Evolutionary conservation across 2,797 vertebrate species (phyloP).

Genomic region (Phataginus tricuspis): DNA sequence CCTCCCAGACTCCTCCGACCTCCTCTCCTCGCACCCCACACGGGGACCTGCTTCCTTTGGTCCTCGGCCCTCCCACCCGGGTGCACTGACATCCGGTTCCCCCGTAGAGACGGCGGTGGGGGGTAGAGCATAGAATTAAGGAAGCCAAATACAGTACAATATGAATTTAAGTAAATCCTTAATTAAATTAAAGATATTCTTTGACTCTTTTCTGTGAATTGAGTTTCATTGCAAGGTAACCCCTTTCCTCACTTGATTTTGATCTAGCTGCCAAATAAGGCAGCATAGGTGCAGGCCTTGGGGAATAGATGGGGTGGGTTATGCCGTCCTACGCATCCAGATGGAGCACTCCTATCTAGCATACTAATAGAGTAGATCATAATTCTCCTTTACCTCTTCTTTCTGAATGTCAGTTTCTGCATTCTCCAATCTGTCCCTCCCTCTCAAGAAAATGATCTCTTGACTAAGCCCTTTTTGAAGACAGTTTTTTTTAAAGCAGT

Average conservation of each 20-base stretch:
- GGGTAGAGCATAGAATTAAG: not conserved
- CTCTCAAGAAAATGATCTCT: not conserved
- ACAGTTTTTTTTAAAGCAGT: not conserved
- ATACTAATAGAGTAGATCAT: not conserved
- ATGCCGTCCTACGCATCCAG: not conserved
- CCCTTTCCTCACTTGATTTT: not conserved
- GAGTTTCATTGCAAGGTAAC: not conserved
- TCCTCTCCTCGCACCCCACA: not conserved
- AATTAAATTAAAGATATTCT: slow-evolving; percentile 9
- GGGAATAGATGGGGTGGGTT: not conserved
- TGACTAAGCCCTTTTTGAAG: not conserved
- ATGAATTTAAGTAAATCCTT: not conserved
- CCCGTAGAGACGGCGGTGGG: not conserved
- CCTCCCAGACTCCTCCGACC: not conserved
- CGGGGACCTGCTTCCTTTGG: not conserved
- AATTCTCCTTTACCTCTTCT: not conserved
- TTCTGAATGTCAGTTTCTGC: not conserved
- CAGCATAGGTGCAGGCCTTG: not conserved
- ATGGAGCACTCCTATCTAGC: not conserved
- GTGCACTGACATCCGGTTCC: not conserved
- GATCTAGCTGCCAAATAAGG: not conserved
- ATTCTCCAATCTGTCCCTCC: not conserved
- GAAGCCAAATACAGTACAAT: not conserved
- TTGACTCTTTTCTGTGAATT: not conserved
- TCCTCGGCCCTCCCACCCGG: not conserved